Percentiles rank a stretch among this genome's conserved stretches.
Conservation (phyloP, 2,797 vertebrate species). For the Coilia nasus region DNA sequence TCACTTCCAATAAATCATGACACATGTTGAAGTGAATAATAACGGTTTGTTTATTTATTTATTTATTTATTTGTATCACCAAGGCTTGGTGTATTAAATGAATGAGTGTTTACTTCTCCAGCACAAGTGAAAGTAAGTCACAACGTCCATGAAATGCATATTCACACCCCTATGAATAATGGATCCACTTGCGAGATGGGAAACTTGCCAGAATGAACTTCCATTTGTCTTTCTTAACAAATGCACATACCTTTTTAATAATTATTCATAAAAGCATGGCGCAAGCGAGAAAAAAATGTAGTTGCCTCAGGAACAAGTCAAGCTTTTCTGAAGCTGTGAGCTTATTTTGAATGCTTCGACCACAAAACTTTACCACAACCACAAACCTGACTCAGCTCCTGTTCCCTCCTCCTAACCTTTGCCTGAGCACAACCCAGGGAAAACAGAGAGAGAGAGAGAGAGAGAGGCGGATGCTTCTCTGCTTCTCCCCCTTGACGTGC, state of each 20-base stretch:
- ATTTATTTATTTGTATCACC: neutral
- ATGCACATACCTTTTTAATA: slow-evolving; percentile 1
- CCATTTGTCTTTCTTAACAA: neutral
- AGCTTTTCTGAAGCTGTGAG: neutral
- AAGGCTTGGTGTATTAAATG: neutral
- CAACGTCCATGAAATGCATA: slow-evolving; percentile 21
- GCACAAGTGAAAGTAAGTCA: neutral
- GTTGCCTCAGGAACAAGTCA: neutral
- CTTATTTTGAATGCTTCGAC: slow-evolving; percentile 9
- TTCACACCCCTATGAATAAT: slow-evolving; percentile 3
- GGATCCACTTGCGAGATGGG: neutral
- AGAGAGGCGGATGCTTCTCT: neutral
- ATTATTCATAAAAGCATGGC: neutral
- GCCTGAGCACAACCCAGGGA: neutral
- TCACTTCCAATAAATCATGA: slow-evolving; percentile 6
- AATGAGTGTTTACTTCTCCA: slow-evolving; percentile 8
- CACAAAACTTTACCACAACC: neutral
- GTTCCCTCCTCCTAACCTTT: neutral
- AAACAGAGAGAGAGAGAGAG: neutral
- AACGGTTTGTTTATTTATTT: neutral
- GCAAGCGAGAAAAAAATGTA: neutral
- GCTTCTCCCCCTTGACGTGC: neutral
- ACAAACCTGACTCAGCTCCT: neutral
- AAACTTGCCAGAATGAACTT: neutral
- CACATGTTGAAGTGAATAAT: slow-evolving; percentile 11